These are phyloP conservation scores for Sylvilagus floridanus DNA, from an alignment of 2,797 vertebrate species.

Conservation along the genomic window DNA sequence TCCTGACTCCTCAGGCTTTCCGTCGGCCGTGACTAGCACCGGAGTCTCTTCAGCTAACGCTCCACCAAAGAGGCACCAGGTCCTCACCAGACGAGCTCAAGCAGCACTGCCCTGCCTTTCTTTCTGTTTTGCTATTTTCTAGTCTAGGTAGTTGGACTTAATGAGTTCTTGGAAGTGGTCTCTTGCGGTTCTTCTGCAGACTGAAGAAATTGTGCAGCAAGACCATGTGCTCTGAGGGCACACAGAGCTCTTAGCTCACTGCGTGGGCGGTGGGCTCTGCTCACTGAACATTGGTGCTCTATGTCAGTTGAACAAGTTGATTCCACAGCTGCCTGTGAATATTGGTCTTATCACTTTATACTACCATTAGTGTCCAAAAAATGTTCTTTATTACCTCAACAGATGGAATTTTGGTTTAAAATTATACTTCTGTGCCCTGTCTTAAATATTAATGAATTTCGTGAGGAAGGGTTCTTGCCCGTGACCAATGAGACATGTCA, in stretches of 20 bases:
- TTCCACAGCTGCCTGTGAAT: neutral
- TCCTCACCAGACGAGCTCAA: no score
- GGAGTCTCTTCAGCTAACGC: no score
- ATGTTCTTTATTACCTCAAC: conserved; percentile 48
- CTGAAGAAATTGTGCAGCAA: neutral
- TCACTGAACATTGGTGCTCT: neutral
- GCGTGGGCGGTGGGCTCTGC: neutral
- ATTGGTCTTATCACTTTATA: conserved; percentile 32
- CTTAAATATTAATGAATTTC: conserved; percentile 64
- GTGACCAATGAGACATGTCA: conserved; percentile 60
- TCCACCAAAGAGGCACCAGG: no score
- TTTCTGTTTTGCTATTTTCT: conserved; percentile 45
- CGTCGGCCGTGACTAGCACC: no score
- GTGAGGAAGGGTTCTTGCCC: conserved; percentile 42
- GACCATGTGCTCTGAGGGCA: neutral
- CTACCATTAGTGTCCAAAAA: conserved; percentile 18
- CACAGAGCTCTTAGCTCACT: neutral
- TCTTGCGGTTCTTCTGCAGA: neutral
- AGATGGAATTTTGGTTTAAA: conserved; percentile 59
- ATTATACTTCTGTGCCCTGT: conserved; percentile 36
- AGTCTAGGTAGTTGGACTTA: neutral
- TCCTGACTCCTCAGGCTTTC: no score
- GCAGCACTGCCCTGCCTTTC: neutral
- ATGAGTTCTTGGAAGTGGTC: neutral
- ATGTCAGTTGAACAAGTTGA: conserved; percentile 23